Evolutionary conservation across 2,888 invertebrate species (phyloP).

Genomic region (Lasioglossum marginatum): DNA sequence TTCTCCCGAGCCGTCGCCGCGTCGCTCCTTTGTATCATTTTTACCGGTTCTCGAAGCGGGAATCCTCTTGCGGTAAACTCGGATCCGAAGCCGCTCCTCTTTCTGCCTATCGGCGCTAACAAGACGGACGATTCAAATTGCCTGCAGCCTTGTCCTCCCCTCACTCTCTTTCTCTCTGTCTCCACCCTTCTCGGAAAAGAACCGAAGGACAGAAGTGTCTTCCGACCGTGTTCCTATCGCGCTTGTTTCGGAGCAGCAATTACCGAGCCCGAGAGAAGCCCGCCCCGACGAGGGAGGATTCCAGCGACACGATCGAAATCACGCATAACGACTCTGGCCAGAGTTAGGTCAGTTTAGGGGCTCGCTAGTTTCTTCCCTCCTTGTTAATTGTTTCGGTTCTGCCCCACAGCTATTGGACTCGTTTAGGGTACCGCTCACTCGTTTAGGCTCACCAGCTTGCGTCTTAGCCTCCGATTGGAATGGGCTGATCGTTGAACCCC

Average conservation of each 20-base stretch:
- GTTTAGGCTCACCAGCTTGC: background rate
- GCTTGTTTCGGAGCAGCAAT: constrained; percentile 63
- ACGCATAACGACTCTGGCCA: constrained; percentile 57
- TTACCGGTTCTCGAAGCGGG: constrained; percentile 52
- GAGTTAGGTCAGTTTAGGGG: constrained; percentile 32
- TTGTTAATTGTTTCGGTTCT: constrained; percentile 17
- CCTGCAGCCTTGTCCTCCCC: constrained; percentile 49
- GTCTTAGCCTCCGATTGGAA: background rate
- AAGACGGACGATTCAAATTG: constrained; percentile 76
- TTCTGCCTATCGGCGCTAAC: constrained; percentile 74
- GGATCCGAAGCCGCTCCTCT: constrained; percentile 43
- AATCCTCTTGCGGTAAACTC: constrained; percentile 46
- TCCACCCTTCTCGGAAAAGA: constrained; percentile 10
- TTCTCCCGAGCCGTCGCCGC: background rate
- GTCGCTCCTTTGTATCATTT: constrained; percentile 50
- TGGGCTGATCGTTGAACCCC: background rate
- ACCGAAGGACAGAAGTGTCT: constrained; percentile 20
- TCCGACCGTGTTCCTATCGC: constrained; percentile 24
- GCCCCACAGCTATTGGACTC: background rate
- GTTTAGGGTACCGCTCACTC: constrained; percentile 27
- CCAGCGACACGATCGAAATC: constrained; percentile 65
- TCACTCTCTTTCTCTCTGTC: background rate
- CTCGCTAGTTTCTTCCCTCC: background rate
- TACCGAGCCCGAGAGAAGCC: constrained; percentile 51
- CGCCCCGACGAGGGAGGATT: constrained; percentile 49